Percentiles rank a stretch among this genome's conserved stretches.
These are phyloP conservation scores for Eulemur macaco DNA, from an alignment of 2,113 vertebrate genomes.

Conservation along the genomic window DNA sequence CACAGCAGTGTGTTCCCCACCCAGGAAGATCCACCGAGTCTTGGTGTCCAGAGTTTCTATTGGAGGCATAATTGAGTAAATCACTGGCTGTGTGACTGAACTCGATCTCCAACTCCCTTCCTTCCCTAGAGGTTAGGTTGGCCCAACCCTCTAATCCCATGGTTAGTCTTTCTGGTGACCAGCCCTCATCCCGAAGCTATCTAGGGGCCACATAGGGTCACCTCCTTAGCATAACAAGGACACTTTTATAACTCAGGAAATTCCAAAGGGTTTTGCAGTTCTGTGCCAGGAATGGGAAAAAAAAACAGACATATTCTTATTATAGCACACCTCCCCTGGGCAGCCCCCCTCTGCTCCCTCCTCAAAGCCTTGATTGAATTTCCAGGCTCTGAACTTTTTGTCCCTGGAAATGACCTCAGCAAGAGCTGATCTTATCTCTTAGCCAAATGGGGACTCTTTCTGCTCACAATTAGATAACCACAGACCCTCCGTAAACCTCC, in stretches of 20 bases:
- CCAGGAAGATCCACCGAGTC: neutral
- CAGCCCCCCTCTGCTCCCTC: neutral
- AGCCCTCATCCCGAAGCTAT: neutral
- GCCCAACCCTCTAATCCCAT: neutral
- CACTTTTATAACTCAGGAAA: neutral
- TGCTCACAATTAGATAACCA: neutral
- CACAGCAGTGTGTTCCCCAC: neutral
- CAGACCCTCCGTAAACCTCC: neutral
- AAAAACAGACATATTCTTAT: neutral
- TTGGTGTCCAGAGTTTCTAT: neutral
- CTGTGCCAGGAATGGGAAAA: neutral
- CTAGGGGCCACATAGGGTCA: neutral
- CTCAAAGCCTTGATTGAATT: neutral
- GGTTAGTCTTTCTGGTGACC: neutral
- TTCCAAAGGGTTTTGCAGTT: neutral
- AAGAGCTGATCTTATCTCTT: neutral
- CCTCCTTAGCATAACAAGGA: neutral
- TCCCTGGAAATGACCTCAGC: neutral
- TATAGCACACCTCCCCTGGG: neutral
- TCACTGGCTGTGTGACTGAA: neutral
- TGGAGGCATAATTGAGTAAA: neutral
- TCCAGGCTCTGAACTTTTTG: neutral
- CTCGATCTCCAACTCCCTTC: neutral
- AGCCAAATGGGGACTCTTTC: fast-evolving
- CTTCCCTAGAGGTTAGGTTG: neutral